Evolutionary conservation across 2,113 vertebrate genomes (phyloP).

Genomic region (Percina caprodes): DNA sequence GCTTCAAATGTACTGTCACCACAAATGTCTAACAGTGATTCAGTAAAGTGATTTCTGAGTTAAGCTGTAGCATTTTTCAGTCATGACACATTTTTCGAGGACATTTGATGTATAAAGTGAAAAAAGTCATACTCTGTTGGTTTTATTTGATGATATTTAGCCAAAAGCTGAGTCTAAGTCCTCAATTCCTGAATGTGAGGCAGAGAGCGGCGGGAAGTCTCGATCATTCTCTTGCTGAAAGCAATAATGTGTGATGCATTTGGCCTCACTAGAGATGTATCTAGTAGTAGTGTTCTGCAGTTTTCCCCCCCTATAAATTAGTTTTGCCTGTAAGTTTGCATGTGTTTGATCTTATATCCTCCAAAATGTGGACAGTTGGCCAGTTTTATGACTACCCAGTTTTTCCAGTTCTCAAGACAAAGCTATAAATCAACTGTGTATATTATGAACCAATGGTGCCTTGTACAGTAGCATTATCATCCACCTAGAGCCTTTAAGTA

Average conservation of each 20-base stretch:
- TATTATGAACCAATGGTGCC: neutral
- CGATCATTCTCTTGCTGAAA: conserved; percentile 27
- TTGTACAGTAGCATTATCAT: neutral
- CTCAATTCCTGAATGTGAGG: neutral
- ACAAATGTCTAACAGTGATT: conserved; percentile 24
- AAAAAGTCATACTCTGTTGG: neutral
- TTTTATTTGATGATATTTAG: neutral
- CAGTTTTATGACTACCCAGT: neutral
- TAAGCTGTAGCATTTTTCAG: conserved; percentile 5
- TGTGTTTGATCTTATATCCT: neutral
- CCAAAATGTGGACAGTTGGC: neutral
- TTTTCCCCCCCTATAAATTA: neutral
- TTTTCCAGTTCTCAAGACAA: neutral
- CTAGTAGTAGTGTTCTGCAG: neutral
- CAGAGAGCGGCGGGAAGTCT: conserved; percentile 13
- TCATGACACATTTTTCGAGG: neutral
- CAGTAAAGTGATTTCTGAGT: conserved; percentile 5
- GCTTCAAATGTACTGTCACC: conserved; percentile 18
- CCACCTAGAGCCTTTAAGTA: conserved; percentile 4
- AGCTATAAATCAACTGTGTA: neutral
- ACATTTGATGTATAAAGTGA: neutral
- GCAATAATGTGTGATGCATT: conserved; percentile 22
- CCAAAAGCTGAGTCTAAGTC: neutral
- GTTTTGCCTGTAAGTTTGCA: neutral
- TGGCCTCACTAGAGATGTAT: conserved; percentile 2